Evolutionary conservation across 2,113 vertebrate species (phyloP), one percentile per base, ranked within the genome.

Genomic region (Nicator chloris): DNA sequence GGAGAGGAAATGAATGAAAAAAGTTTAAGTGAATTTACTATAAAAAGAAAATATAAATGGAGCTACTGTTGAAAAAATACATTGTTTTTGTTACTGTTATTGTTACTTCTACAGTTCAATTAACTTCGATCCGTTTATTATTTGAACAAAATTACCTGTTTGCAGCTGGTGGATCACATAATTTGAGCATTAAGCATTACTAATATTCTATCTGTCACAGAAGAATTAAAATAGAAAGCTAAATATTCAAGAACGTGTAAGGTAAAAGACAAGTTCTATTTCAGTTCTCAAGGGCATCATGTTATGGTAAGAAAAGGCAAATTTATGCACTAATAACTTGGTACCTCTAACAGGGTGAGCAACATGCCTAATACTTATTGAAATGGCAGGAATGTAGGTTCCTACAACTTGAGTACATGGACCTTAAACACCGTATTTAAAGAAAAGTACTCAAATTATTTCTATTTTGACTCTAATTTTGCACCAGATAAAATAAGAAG

Each of bases 101-200:
- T 69, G 39, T 84, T 95, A 86, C 21, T 92, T 65, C 51, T 80
- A 71, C 50, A 86, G 26, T 88, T 93, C 27, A 80, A 61, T 86
- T 96, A 94, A 68, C 51, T 91, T 68, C 68, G 81, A 50, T 77
- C 69, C 35, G 1, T 85, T 92, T 75, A 77, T 75, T 91, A 89
- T 71, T 92, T 70, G 82, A 95, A 94, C 23, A 71, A 66, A 92
- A 95, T 66, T 61, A 75, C 37, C 72, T 91, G 15, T 82, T 90
- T 92, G 27, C 49, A 56, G 28, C 28, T 90, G 17, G 22, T 87
- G 37, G 26, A 88, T 68, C 39, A 44, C 24, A 68, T 88, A 31
- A 82, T 61, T 92, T 82, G 21, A 88, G 70, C 23, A 42, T 94
- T 70, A 92, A 40, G 37, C 11, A 33, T 86, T 82, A 82, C 82